phyloP scores from a whole-genome alignment of 2,888 invertebrate genomes.

The Himalopsyche anomala region DNA sequence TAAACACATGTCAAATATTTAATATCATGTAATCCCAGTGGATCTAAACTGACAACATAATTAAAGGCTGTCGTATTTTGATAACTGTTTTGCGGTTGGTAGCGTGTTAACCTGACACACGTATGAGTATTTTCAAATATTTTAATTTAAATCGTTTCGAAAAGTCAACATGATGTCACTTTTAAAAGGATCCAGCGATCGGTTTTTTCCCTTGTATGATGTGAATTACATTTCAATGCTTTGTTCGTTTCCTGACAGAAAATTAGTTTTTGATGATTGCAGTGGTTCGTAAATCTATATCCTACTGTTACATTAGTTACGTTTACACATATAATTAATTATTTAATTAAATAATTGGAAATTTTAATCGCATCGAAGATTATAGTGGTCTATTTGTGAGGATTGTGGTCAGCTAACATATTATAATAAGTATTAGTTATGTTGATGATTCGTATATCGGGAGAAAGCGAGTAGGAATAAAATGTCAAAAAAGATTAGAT shows the following conservation, averaged over 20 bases:
- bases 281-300: too few relatives aligned
- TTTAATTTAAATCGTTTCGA: slow-evolving; percentile 23
- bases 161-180: slow-evolving; percentile 23
- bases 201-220: background rate
- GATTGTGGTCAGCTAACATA: too few relatives aligned
- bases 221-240: background rate
- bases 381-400: too few relatives aligned
- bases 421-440: too few relatives aligned
- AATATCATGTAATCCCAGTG: slow-evolving; percentile 10
- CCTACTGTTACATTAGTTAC: too few relatives aligned
- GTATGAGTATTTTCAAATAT: slow-evolving; percentile 31
- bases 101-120: slow-evolving; percentile 12
- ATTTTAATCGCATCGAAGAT: too few relatives aligned
- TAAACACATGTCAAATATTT: slow-evolving; percentile 38
- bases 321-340: too few relatives aligned
- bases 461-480: too few relatives aligned
- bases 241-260: background rate
- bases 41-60: slow-evolving; percentile 38
- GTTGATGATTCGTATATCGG: too few relatives aligned
- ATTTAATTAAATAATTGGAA: too few relatives aligned
- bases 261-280: background rate
- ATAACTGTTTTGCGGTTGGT: slow-evolving; percentile 24
- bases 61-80: slow-evolving; percentile 36
- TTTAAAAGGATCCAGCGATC: background rate
- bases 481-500: too few relatives aligned